phyloP scores from a whole-genome alignment of 2,797 vertebrate genomes.

The Simalia tracyae region DNA sequence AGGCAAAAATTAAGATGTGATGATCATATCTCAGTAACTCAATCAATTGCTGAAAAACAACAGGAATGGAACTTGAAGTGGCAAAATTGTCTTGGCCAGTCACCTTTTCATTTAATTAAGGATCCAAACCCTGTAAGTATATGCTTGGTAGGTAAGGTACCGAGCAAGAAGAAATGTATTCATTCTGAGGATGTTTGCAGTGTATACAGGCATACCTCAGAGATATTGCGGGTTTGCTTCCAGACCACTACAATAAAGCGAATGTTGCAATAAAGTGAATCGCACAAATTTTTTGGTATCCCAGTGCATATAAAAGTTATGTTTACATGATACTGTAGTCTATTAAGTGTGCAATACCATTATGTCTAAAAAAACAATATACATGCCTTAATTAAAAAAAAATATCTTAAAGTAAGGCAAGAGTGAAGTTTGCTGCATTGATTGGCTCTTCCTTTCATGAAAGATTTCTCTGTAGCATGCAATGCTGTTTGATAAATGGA shows the following conservation, averaged over 20 bases:
- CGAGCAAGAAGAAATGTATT: not conserved
- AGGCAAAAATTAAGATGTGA: constrained; percentile 78
- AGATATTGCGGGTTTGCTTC: too few relatives aligned
- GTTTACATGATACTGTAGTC: not conserved
- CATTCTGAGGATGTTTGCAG: not conserved
- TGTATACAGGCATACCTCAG: not conserved
- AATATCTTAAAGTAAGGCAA: too few relatives aligned
- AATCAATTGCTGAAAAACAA: constrained; percentile 68
- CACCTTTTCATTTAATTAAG: constrained; percentile 73
- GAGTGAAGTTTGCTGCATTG: too few relatives aligned
- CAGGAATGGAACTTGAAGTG: constrained; percentile 83
- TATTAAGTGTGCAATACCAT: not conserved
- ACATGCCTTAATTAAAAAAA: too few relatives aligned
- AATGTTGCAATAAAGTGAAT: too few relatives aligned
- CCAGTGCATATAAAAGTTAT: not conserved
- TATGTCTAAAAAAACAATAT: too few relatives aligned
- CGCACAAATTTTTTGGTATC: too few relatives aligned
- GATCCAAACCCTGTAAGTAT: constrained; percentile 78
- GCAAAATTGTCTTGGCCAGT: constrained; percentile 69
- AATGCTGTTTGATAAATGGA: too few relatives aligned
- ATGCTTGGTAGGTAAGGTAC: not conserved
- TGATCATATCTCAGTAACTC: constrained; percentile 61
- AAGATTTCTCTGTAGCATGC: too few relatives aligned
- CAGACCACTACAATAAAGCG: too few relatives aligned
- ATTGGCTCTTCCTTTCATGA: too few relatives aligned